Conservation (phyloP, 1,140 invertebrate species). For the Anastrepha ludens region DNA sequence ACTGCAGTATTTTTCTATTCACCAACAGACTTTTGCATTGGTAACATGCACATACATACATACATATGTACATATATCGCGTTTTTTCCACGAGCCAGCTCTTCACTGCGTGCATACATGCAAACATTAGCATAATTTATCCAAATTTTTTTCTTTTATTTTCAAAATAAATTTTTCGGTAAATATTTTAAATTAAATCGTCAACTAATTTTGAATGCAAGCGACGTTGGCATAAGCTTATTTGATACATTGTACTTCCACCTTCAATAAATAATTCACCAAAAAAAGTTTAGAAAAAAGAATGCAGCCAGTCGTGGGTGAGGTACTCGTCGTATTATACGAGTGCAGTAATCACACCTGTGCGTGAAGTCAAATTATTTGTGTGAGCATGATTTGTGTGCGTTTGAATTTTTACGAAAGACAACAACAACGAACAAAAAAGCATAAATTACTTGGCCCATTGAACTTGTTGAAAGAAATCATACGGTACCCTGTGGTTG, state of each 20-base stretch:
- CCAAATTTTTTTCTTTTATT: not conserved
- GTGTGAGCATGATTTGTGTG: not conserved
- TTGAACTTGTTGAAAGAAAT: not conserved
- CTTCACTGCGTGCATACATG: not conserved
- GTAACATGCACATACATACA: not conserved
- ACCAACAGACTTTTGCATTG: not conserved
- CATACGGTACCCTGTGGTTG: not conserved
- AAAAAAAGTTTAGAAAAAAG: conserved; percentile 29
- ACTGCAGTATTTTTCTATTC: no score
- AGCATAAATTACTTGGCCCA: not conserved
- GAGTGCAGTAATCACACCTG: conserved; percentile 31
- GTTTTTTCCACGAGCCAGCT: not conserved
- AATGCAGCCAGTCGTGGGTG: not conserved
- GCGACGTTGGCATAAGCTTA: not conserved
- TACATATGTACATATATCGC: not conserved
- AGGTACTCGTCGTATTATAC: not conserved
- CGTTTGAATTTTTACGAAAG: not conserved
- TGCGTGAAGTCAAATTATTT: not conserved
- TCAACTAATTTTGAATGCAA: conserved; percentile 39
- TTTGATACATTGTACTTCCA: conserved; percentile 47
- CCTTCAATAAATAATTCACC: conserved; percentile 25
- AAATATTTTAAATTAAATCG: conserved; percentile 48
- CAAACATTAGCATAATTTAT: not conserved
- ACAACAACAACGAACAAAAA: no score
- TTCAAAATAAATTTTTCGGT: not conserved